A percentile compares a stretch with the other conserved stretches of the same genome.
phyloP scores from a whole-genome alignment of 2,113 vertebrate genomes.

The Platichthys stellatus region DNA sequence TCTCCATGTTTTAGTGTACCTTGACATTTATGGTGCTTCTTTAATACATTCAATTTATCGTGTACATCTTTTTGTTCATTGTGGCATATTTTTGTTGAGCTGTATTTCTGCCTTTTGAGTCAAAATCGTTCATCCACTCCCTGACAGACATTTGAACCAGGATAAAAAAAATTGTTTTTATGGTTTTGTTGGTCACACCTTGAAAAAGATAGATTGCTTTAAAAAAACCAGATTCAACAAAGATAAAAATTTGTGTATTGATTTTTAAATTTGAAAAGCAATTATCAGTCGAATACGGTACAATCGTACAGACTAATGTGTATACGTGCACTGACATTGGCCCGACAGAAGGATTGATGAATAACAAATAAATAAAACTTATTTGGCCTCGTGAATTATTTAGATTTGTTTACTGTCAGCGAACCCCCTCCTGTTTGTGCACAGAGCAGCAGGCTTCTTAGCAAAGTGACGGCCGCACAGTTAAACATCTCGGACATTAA shows the following conservation, averaged over 20 bases:
- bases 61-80: not conserved
- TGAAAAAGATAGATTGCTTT: not conserved
- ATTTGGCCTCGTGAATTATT: constrained; percentile 61
- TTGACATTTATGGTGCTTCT: not conserved
- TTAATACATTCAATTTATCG: not conserved
- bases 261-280: too few relatives aligned
- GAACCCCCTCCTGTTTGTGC: constrained; percentile 16
- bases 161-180: too few relatives aligned
- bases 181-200: not conserved
- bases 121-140: too few relatives aligned
- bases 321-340: not conserved
- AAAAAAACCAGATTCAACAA: too few relatives aligned
- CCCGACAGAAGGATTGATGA: constrained; percentile 33
- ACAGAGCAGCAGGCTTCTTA: constrained; percentile 49
- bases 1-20: not conserved
- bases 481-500: constrained; percentile 62
- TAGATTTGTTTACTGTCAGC: constrained; percentile 62
- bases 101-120: not conserved
- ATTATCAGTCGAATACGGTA: too few relatives aligned
- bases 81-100: not conserved
- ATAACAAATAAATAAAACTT: constrained; percentile 49
- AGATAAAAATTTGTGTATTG: too few relatives aligned
- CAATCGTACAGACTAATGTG: not conserved
- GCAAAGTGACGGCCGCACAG: constrained; percentile 32
- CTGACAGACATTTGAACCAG: too few relatives aligned